Percentiles rank a stretch among this genome's conserved stretches.
These are phyloP conservation scores for Ammospiza maritima DNA, from an alignment of 2,797 vertebrate genomes.

Conservation along the genomic window DNA sequence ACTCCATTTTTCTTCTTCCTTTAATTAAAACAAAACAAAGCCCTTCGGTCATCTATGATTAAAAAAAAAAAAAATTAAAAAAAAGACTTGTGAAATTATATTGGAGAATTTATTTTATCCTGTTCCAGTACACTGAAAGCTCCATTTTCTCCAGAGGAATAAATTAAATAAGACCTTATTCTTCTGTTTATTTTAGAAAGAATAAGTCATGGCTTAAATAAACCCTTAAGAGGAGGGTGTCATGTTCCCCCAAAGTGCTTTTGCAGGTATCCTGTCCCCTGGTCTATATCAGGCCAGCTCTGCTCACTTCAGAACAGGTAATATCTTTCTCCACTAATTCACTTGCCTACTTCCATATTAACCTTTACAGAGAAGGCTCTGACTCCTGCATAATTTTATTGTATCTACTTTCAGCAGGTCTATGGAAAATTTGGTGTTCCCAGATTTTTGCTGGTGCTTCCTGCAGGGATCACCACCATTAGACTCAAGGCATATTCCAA, in stretches of 20 bases:
- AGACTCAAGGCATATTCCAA: not conserved
- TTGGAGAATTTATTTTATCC: constrained; percentile 16
- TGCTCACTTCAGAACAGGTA: not conserved
- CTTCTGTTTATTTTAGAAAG: constrained; percentile 28
- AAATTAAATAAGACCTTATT: constrained; percentile 40
- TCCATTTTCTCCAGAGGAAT: constrained; percentile 38
- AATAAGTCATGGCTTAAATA: not conserved
- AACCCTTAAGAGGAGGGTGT: not conserved
- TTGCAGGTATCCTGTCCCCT: not conserved
- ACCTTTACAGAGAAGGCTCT: not conserved
- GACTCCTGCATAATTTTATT: not conserved
- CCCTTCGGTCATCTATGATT: constrained; percentile 50
- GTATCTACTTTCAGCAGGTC: not conserved
- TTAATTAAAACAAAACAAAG: constrained; percentile 56
- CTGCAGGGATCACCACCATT: not conserved
- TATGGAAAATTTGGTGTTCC: not conserved
- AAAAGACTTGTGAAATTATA: constrained; percentile 50
- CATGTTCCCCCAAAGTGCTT: not conserved
- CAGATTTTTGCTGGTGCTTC: not conserved
- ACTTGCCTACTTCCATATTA: not conserved
- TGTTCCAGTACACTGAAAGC: constrained; percentile 21
- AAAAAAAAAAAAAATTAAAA: not conserved
- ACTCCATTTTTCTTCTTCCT: not conserved
- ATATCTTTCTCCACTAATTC: not conserved
- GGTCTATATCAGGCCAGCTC: not conserved